Percentiles rank a stretch among this genome's conserved stretches.
phyloP scores from a whole-genome alignment of 2,888 invertebrate species.

The Agrotis clavis region DNA sequence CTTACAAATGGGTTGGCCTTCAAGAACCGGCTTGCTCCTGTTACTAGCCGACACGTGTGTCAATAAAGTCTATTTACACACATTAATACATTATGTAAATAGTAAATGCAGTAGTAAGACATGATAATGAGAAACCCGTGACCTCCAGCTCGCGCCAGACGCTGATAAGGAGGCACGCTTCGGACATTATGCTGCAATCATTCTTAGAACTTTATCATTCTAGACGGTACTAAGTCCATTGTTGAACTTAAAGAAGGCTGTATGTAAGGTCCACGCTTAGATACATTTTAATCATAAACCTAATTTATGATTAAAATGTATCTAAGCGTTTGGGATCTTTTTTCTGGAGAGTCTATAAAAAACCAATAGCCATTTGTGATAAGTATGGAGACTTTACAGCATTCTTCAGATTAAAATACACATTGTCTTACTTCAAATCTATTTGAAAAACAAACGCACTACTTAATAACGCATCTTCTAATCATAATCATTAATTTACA shows the following conservation, averaged over 20 bases:
- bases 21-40: slow-evolving; percentile 6
- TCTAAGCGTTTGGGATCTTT: too few relatives aligned
- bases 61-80: slow-evolving; percentile 18
- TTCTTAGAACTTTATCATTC: slow-evolving; percentile 6
- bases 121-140: slow-evolving; percentile 28
- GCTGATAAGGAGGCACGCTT: slow-evolving; percentile 52
- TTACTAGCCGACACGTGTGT: slow-evolving; percentile 31
- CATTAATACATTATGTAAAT: slow-evolving; percentile 27
- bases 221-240: neutral
- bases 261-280: too few relatives aligned
- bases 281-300: too few relatives aligned
- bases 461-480: too few relatives aligned
- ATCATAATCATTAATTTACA: too few relatives aligned
- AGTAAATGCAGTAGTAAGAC: slow-evolving; percentile 10
- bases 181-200: slow-evolving; percentile 19
- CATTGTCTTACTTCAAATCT: too few relatives aligned
- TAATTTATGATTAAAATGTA: slow-evolving; percentile 1
- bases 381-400: too few relatives aligned
- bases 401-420: too few relatives aligned
- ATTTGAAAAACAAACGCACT: too few relatives aligned
- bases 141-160: slow-evolving; percentile 51
- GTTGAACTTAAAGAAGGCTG: neutral
- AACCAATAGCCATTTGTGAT: neutral
- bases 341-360: neutral
- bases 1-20: slow-evolving; percentile 25